A percentile compares a stretch with the other conserved stretches of the same genome.
phyloP scores from a whole-genome alignment of 2,888 invertebrate species.

The Punctoribates punctum region DNA sequence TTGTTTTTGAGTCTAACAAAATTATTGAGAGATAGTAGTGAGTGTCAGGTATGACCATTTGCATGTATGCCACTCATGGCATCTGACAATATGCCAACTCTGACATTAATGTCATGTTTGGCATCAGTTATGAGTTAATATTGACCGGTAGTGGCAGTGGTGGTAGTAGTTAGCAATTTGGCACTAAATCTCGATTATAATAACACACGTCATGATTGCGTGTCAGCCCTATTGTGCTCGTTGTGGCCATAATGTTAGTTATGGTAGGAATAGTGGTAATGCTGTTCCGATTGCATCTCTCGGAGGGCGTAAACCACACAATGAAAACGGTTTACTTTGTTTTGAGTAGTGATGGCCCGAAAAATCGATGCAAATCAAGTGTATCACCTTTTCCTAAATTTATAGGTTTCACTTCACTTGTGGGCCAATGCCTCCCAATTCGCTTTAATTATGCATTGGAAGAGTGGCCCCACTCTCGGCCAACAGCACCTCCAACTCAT shows the following conservation, averaged over 20 bases:
- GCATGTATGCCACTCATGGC: too few species aligned
- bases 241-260: background rate
- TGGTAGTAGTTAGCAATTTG: too few species aligned
- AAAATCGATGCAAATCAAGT: conserved; percentile 34
- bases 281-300: conserved; percentile 1
- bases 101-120: too few species aligned
- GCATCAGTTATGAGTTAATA: too few species aligned
- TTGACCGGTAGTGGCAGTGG: too few species aligned
- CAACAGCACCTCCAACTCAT: background rate
- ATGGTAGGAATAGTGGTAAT: conserved; percentile 16
- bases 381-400: conserved; percentile 27
- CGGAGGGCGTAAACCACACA: conserved; percentile 18
- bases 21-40: too few species aligned
- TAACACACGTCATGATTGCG: conserved; percentile 27
- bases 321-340: conserved; percentile 19
- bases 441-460: background rate
- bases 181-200: background rate
- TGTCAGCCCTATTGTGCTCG: conserved; percentile 23
- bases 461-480: background rate
- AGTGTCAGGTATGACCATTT: too few species aligned
- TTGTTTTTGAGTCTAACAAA: background rate
- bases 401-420: conserved; percentile 23
- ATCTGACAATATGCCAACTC: too few species aligned
- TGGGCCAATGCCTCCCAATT: background rate
- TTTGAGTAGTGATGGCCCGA: conserved; percentile 20